phyloP scores from a whole-genome alignment of 1,140 invertebrate species.

The Sycophila sp. region DNA sequence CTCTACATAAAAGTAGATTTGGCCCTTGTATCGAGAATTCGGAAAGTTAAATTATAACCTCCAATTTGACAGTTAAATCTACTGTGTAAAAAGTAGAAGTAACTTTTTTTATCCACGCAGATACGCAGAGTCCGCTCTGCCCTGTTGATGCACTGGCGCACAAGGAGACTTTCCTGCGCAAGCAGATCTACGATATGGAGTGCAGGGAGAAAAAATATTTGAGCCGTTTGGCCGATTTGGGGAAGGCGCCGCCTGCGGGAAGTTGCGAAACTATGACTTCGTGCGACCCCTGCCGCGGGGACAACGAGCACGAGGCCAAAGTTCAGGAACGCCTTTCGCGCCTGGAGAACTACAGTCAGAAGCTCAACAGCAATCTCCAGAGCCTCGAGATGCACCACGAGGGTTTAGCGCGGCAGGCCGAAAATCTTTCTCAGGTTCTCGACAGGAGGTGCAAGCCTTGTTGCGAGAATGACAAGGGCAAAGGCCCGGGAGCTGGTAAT shows the following conservation, averaged over 20 bases:
- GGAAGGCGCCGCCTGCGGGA: not conserved
- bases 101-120: too few relatives aligned
- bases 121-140: not conserved
- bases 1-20: too few relatives aligned
- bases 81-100: too few relatives aligned
- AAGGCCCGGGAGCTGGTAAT: not conserved
- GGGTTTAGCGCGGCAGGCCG: not conserved
- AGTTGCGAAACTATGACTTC: not conserved
- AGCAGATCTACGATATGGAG: conserved; percentile 34
- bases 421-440: conserved; percentile 1
- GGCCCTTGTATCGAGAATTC: too few relatives aligned
- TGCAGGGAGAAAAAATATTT: conserved; percentile 26
- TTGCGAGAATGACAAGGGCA: not conserved
- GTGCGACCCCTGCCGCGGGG: not conserved
- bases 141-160: not conserved
- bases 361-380: conserved; percentile 25
- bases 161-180: conserved; percentile 28
- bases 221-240: not conserved
- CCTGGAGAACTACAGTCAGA: conserved; percentile 24
- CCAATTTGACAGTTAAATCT: too few relatives aligned
- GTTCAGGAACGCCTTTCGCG: conserved; percentile 7
- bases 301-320: not conserved
- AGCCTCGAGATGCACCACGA: conserved; percentile 18
- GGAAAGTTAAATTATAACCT: too few relatives aligned
- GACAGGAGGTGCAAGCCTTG: not conserved